Evolutionary conservation across 2,888 invertebrate species (phyloP).

Genomic region (Brenthis hecate): DNA sequence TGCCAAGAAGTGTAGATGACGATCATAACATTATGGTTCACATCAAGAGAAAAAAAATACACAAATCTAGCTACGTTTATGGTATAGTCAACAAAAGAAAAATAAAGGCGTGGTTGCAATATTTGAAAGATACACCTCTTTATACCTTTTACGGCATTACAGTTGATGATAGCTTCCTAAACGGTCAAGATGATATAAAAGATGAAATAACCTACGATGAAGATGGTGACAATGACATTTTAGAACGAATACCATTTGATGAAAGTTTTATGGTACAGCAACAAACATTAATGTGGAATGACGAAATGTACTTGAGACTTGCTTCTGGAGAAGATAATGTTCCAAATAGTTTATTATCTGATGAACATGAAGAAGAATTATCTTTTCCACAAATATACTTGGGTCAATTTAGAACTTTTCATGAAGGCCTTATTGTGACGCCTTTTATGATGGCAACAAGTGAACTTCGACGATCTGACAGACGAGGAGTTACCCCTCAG

Average conservation of each 20-base stretch:
- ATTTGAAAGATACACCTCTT: slow-evolving; percentile 32
- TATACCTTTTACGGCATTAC: background rate
- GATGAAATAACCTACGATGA: background rate
- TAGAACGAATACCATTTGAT: slow-evolving; percentile 44
- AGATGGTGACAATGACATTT: slow-evolving; percentile 34
- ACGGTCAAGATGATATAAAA: too few relatives aligned
- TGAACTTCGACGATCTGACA: slow-evolving; percentile 49
- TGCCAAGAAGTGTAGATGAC: slow-evolving; percentile 43
- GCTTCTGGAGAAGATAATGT: slow-evolving; percentile 22
- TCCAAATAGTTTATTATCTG: slow-evolving; percentile 20
- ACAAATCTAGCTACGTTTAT: slow-evolving; percentile 39
- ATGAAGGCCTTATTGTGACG: slow-evolving; percentile 43
- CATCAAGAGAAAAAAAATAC: slow-evolving; percentile 32
- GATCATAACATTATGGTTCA: slow-evolving; percentile 42
- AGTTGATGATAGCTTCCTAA: background rate
- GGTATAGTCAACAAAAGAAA: slow-evolving; percentile 40
- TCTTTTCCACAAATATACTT: slow-evolving; percentile 47
- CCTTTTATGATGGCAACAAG: slow-evolving; percentile 49
- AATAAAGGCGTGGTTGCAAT: slow-evolving; percentile 44
- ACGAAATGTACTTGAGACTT: slow-evolving; percentile 24
- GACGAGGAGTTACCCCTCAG: slow-evolving; percentile 49
- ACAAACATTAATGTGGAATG: slow-evolving; percentile 35
- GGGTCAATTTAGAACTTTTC: slow-evolving; percentile 42
- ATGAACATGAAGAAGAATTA: slow-evolving; percentile 34
- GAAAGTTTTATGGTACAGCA: slow-evolving; percentile 39